Percentiles rank a stretch among this genome's conserved stretches.
Evolutionary conservation across 2,797 vertebrate species (phyloP).

Genomic region (Distichodus sexfasciatus): DNA sequence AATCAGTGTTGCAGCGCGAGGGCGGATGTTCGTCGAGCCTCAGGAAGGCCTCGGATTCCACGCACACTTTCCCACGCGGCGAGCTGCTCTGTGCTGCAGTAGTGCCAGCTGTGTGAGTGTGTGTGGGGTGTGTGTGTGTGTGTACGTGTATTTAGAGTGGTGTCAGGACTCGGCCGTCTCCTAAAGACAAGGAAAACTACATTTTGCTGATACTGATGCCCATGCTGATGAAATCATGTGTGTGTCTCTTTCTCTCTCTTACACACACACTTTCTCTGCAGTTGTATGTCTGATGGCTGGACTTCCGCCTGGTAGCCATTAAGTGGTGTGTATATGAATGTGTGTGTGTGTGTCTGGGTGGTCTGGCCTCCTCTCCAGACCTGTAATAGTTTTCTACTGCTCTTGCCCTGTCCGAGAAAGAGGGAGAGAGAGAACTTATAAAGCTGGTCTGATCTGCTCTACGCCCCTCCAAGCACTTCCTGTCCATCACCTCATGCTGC

Average conservation of each 20-base stretch:
- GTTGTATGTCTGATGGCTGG: slow-evolving; percentile 72
- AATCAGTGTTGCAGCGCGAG: slow-evolving; percentile 22
- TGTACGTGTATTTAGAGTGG: neutral
- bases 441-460: slow-evolving; percentile 79
- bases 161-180: too few species aligned
- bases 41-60: slow-evolving; percentile 30
- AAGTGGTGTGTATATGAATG: slow-evolving; percentile 61
- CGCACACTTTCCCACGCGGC: slow-evolving; percentile 32
- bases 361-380: slow-evolving; percentile 74
- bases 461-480: slow-evolving; percentile 80
- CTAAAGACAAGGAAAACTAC: too few species aligned
- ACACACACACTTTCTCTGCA: slow-evolving; percentile 48
- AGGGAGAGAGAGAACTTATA: slow-evolving; percentile 76
- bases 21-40: slow-evolving; percentile 17
- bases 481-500: slow-evolving; percentile 90
- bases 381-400: slow-evolving; percentile 84
- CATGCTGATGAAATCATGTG: too few species aligned
- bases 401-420: slow-evolving; percentile 74
- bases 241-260: slow-evolving; percentile 1
- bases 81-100: slow-evolving; percentile 25
- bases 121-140: neutral
- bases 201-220: too few species aligned
- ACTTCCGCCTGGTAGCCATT: slow-evolving; percentile 81
- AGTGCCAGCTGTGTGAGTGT: slow-evolving; percentile 11
- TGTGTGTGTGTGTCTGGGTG: slow-evolving; percentile 91